Evolutionary conservation across 2,797 vertebrate species (phyloP).

Genomic region (Micropoecilia bifurca): DNA sequence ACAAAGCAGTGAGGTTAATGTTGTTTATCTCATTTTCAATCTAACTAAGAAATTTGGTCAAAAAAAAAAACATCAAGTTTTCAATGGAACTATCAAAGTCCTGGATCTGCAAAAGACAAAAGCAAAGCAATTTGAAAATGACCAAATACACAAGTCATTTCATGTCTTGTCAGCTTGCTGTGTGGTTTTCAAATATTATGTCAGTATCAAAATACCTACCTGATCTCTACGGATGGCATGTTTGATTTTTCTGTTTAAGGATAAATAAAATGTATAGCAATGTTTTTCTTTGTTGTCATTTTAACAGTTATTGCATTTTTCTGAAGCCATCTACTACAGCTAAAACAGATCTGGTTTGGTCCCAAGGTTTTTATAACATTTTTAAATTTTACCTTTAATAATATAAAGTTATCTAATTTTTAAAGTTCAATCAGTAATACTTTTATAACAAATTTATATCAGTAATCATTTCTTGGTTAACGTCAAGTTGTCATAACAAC

Average conservation of each 20-base stretch:
- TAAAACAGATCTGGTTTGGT: constrained; percentile 33
- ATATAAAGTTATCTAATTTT: too few relatives aligned
- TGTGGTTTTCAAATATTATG: background rate
- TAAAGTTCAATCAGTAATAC: too few relatives aligned
- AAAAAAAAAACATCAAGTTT: background rate
- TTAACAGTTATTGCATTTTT: constrained; percentile 8
- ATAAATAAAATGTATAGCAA: constrained; percentile 1
- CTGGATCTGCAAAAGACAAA: background rate
- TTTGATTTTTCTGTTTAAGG: background rate
- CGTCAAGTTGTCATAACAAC: too few relatives aligned
- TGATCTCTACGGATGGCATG: background rate
- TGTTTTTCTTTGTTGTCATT: constrained; percentile 7
- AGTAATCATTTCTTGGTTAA: too few relatives aligned
- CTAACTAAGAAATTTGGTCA: background rate
- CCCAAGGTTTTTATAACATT: constrained; percentile 1
- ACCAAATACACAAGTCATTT: background rate
- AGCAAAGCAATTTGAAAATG: background rate
- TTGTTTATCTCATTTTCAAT: background rate
- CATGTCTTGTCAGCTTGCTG: background rate
- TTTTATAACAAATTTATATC: too few relatives aligned
- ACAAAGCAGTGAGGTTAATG: background rate
- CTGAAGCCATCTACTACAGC: constrained; percentile 34
- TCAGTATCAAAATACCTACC: background rate
- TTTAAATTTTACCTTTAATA: too few relatives aligned
- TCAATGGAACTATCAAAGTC: background rate